Evolutionary conservation across 2,888 invertebrate species (phyloP), one percentile per base, ranked within the genome.

Genomic region (Chouioia cunea): DNA sequence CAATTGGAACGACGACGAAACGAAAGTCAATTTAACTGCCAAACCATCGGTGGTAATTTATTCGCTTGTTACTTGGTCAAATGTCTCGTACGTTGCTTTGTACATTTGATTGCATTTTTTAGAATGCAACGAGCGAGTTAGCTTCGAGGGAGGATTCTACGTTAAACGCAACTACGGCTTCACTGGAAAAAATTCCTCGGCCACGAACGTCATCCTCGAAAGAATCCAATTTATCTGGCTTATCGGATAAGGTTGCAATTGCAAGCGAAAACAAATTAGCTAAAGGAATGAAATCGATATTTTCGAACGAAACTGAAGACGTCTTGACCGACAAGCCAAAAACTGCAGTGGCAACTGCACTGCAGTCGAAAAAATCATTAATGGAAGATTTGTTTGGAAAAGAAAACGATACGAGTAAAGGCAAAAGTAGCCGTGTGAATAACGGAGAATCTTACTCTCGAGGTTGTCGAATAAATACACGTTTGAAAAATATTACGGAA

Each of bases 301-400:
- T 74, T 46, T 70, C 62, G 56, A 72, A 63, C 14, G 68, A 62
- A 8, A 71, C 75, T 53, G 77, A 76, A 2, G 75, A 74, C 50
- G 62, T 70, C 59, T 67, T 72, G 43, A 56, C 58, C 23, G 77
- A 77, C 18, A 75, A 74, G 36, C 23, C 71, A 53, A 75, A 75
- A 68, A 23, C n/a, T 22, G 16, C 53, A 12, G 10, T 43, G 8
- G 6, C 70, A 16, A 75, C 56, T 60, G 36, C 36, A 8, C 27
- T 6, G 4, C 36, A 36, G 6, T 43, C 76, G 27, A 80, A 76
- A 57, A 83, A 79, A 65, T 76, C 78, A 15, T 76, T 82, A 6
- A 81, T 77, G 78, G 80, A 82, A 73, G 81, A 79, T 71, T 71
- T 83, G 53, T 82, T 83, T 74, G 80, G 80, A 18, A 75, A 72